A percentile compares a stretch with the other conserved stretches of the same genome.
phyloP scores from a whole-genome alignment of 2,888 invertebrate species.

The Aromia moschata region DNA sequence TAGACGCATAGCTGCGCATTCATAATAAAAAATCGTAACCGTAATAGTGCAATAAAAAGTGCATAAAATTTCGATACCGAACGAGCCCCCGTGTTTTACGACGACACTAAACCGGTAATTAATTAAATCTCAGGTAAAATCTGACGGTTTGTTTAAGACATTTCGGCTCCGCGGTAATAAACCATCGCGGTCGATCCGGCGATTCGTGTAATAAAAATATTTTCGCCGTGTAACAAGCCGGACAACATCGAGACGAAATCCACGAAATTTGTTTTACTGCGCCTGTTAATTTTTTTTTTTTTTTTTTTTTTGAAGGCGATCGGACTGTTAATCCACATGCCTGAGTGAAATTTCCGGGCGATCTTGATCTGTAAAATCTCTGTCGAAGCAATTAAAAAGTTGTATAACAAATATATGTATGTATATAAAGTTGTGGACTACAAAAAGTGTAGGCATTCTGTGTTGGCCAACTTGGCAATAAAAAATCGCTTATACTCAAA shows the following conservation, averaged over 20 bases:
- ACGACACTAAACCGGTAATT: constrained; percentile 15
- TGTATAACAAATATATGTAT: constrained; percentile 11
- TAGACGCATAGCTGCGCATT: too few species aligned
- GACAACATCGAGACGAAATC: constrained; percentile 11
- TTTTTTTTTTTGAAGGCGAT: constrained; percentile 13
- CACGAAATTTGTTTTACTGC: constrained; percentile 21
- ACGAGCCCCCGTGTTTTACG: constrained; percentile 6
- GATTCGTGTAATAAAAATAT: constrained; percentile 22
- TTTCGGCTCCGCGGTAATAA: not conserved
- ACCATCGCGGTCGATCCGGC: constrained; percentile 15
- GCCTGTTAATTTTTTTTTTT: constrained; percentile 16
- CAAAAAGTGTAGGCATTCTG: too few species aligned
- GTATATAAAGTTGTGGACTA: too few species aligned
- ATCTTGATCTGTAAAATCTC: constrained; percentile 2
- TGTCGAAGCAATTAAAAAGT: constrained; percentile 8
- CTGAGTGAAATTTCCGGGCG: constrained; percentile 6
- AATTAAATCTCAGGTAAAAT: constrained; percentile 11
- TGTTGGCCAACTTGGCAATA: too few species aligned
- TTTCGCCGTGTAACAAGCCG: not conserved
- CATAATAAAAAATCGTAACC: constrained; percentile 10
- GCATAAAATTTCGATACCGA: constrained; percentile 4
- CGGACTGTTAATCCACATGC: constrained; percentile 6
- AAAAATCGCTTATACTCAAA: too few species aligned
- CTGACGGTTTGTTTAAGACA: constrained; percentile 8
- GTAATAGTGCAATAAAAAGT: constrained; percentile 6